Evolutionary conservation across 2,113 vertebrate genomes (phyloP).

Genomic region (Crotalus viridis): DNA sequence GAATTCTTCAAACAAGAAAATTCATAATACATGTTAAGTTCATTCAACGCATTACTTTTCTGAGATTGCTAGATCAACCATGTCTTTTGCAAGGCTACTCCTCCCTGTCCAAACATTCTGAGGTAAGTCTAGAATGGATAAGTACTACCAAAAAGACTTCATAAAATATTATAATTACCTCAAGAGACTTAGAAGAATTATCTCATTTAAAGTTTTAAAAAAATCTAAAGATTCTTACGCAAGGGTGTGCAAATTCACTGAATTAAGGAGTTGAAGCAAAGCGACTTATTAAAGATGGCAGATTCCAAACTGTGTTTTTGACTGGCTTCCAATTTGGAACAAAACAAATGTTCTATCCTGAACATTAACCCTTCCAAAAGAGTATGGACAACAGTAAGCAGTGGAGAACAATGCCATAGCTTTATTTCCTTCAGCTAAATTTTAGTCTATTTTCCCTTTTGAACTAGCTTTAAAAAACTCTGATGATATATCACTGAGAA

Average conservation of each 20-base stretch:
- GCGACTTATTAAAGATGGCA: neutral
- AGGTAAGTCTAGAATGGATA: neutral
- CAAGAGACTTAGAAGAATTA: neutral
- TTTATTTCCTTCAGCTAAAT: neutral
- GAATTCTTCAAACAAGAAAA: neutral
- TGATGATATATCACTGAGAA: neutral
- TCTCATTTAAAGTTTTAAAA: neutral
- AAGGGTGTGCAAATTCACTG: neutral
- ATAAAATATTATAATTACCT: neutral
- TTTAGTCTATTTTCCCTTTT: neutral
- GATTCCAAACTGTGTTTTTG: neutral
- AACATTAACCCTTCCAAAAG: neutral
- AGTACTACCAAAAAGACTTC: neutral
- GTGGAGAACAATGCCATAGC: neutral
- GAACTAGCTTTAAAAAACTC: neutral
- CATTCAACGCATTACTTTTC: neutral
- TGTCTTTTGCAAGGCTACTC: neutral
- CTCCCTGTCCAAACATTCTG: neutral
- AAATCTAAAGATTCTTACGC: neutral
- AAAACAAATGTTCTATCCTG: neutral
- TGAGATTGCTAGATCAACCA: neutral
- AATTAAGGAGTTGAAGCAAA: neutral
- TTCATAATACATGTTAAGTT: neutral
- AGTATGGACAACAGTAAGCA: neutral
- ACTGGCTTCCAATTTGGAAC: neutral